These are phyloP conservation scores for Gobio occitaniae DNA, from an alignment of 2,797 vertebrate species.

Conservation along the genomic window DNA sequence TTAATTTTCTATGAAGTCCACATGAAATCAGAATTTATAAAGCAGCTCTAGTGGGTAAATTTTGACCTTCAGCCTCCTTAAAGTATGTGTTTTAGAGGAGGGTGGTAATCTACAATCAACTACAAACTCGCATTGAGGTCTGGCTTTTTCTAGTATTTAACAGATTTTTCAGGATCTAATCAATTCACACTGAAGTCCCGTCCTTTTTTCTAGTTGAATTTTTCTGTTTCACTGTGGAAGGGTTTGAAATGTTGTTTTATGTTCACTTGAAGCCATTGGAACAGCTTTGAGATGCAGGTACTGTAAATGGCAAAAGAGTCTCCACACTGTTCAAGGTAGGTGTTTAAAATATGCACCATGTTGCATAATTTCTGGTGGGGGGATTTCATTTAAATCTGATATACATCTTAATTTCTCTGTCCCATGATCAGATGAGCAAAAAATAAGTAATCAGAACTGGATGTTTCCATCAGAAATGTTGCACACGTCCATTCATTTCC, in stretches of 20 bases:
- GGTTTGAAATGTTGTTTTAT: conserved; percentile 7
- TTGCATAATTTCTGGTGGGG: too few species aligned
- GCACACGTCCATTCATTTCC: neutral
- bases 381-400: too few species aligned
- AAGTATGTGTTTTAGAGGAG: neutral
- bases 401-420: too few species aligned
- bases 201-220: neutral
- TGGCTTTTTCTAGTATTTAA: too few species aligned
- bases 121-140: neutral
- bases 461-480: neutral
- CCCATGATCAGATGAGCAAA: too few species aligned
- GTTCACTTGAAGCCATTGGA: conserved; percentile 28
- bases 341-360: conserved; percentile 15
- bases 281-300: conserved; percentile 33
- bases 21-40: neutral
- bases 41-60: neutral
- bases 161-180: neutral
- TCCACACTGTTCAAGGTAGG: conserved; percentile 53
- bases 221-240: neutral
- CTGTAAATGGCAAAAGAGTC: conserved; percentile 20
- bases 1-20: neutral
- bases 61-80: neutral
- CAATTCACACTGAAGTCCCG: too few species aligned
- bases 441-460: neutral
- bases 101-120: neutral